These are phyloP conservation scores for Psittacula cyanocephala DNA, from an alignment of 2,113 vertebrate genomes.

Conservation along the genomic window DNA sequence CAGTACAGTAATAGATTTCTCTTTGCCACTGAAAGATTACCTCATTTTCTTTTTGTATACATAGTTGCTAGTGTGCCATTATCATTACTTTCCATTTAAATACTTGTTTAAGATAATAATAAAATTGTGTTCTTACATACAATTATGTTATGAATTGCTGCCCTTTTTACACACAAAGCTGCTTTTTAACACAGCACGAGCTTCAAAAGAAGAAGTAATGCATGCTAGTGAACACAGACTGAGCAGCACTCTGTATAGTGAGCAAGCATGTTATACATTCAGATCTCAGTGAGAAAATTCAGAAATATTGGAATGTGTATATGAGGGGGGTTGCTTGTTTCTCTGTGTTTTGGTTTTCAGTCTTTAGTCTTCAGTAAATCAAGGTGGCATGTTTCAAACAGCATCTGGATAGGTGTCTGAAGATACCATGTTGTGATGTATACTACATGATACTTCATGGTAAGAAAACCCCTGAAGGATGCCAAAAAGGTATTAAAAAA, in stretches of 20 bases:
- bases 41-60: not conserved
- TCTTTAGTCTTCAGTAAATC: not conserved
- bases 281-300: not conserved
- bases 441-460: not conserved
- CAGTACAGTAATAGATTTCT: not conserved
- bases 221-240: not conserved
- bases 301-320: not conserved
- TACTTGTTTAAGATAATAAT: constrained; percentile 6
- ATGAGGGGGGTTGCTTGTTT: not conserved
- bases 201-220: not conserved
- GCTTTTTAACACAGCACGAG: not conserved
- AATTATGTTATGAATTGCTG: constrained; percentile 1
- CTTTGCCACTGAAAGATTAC: not conserved
- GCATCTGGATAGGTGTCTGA: not conserved
- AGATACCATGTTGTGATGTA: not conserved
- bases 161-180: not conserved
- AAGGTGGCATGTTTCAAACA: not conserved
- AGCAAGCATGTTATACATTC: not conserved
- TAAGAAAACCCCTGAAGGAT: not conserved
- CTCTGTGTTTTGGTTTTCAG: not conserved
- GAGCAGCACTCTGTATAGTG: not conserved
- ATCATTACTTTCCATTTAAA: not conserved
- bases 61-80: not conserved
- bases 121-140: not conserved
- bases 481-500: not conserved